Evolutionary conservation across 64 coral and sea anemone species (phyloP).

Genomic region (Acropora tenuis): DNA sequence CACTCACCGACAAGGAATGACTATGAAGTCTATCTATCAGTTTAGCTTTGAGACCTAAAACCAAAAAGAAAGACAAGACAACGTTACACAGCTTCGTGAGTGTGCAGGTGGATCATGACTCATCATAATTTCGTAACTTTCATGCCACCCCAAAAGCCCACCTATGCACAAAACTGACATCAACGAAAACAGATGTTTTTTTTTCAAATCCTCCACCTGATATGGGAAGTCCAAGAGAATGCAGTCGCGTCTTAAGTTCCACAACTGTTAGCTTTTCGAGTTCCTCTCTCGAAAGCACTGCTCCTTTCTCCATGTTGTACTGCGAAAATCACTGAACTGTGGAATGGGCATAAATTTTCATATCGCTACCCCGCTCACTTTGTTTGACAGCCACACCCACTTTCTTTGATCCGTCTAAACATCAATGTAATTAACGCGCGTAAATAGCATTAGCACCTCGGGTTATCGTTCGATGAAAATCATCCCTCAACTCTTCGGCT

Average conservation of each 20-base stretch:
- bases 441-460: too few relatives aligned
- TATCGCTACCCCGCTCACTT: too few relatives aligned
- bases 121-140: neutral
- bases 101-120: slow-evolving; percentile 1
- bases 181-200: neutral
- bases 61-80: neutral
- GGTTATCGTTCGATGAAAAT: too few relatives aligned
- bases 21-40: slow-evolving; percentile 80
- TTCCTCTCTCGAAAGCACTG: slow-evolving; percentile 25
- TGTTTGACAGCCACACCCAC: too few relatives aligned
- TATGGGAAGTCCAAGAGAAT: slow-evolving; percentile 78
- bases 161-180: neutral
- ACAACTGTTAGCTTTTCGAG: slow-evolving; percentile 94
- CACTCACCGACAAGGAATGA: slow-evolving; percentile 79
- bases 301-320: slow-evolving; percentile 98
- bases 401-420: too few relatives aligned
- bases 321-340: too few relatives aligned
- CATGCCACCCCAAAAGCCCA: neutral
- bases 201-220: slow-evolving; percentile 65
- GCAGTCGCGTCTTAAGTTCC: slow-evolving; percentile 82
- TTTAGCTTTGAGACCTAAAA: slow-evolving; percentile 87
- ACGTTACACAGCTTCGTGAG: too few relatives aligned
- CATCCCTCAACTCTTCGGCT: too few relatives aligned
- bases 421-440: too few relatives aligned
- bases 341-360: too few relatives aligned